Conservation (phyloP, 2,888 invertebrate genomes). For the Drosophila lacicola region DNA sequence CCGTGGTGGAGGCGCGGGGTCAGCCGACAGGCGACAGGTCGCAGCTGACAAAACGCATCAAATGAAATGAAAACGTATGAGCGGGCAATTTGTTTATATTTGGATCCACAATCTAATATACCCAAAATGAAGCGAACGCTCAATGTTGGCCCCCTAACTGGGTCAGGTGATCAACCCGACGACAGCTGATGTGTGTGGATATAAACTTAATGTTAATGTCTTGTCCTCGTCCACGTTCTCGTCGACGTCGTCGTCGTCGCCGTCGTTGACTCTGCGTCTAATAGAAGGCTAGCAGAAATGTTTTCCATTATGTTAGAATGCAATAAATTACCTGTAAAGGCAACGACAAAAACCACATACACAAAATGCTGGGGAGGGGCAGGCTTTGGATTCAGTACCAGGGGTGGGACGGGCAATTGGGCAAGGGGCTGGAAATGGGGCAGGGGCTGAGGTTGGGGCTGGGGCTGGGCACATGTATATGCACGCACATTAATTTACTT, state of each 20-base stretch:
- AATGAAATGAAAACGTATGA: constrained; percentile 74
- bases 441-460: constrained; percentile 1
- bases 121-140: constrained; percentile 26
- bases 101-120: constrained; percentile 64
- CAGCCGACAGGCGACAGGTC: background rate
- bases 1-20: background rate
- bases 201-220: constrained; percentile 81
- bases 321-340: constrained; percentile 83
- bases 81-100: constrained; percentile 74
- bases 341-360: constrained; percentile 74
- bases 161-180: constrained; percentile 73
- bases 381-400: background rate
- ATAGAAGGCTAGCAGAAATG: constrained; percentile 76
- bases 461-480: constrained; percentile 54
- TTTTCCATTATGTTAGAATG: constrained; percentile 81
- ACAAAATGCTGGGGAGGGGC: constrained; percentile 15
- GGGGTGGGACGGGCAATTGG: constrained; percentile 22
- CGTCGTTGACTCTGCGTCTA: constrained; percentile 41
- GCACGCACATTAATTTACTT: constrained; percentile 82
- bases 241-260: constrained; percentile 23
- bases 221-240: constrained; percentile 21
- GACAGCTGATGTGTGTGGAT: constrained; percentile 75
- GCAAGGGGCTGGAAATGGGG: constrained; percentile 5
- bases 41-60: constrained; percentile 63
- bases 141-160: constrained; percentile 23